Evolutionary conservation across 2,113 vertebrate genomes (phyloP).

Genomic region (Struthio camelus): DNA sequence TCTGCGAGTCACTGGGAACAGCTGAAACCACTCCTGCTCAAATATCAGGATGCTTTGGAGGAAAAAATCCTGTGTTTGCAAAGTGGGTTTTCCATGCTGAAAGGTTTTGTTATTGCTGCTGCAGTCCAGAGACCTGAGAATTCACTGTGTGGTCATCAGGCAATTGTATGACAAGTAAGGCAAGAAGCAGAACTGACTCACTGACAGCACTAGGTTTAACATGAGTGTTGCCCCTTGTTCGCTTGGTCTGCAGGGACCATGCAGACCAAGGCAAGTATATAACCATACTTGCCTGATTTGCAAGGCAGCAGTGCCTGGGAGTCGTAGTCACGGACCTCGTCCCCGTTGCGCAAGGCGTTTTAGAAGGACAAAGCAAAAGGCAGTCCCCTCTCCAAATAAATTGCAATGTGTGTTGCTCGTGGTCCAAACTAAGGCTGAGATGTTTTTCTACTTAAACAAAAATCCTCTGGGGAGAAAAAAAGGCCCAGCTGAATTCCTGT

Average conservation of each 20-base stretch:
- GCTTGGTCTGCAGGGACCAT: not conserved
- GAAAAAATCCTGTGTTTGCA: not conserved
- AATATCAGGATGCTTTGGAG: constrained; percentile 51
- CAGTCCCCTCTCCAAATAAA: not conserved
- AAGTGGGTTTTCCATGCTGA: not conserved
- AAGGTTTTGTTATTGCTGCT: not conserved
- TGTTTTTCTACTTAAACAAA: constrained; percentile 6
- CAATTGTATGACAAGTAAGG: not conserved
- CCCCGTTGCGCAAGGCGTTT: fast-evolving
- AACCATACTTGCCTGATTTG: no score
- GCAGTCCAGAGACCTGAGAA: not conserved
- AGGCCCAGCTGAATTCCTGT: constrained; percentile 43
- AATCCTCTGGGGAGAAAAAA: not conserved
- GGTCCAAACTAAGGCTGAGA: not conserved
- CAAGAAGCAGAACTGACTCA: not conserved
- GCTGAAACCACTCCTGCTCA: constrained; percentile 14
- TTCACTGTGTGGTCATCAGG: fast-evolving
- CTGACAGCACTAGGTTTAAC: not conserved
- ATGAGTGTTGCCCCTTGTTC: fast-evolving
- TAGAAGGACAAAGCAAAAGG: not conserved
- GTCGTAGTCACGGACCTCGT: fast-evolving
- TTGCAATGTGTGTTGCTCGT: not conserved
- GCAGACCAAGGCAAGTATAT: fast-evolving
- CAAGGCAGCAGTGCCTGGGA: not conserved
- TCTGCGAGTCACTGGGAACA: constrained; percentile 22